Evolutionary conservation across 1,140 invertebrate genomes (phyloP), one percentile per base, ranked within the genome.

Genomic region (Euborellia annulipes): DNA sequence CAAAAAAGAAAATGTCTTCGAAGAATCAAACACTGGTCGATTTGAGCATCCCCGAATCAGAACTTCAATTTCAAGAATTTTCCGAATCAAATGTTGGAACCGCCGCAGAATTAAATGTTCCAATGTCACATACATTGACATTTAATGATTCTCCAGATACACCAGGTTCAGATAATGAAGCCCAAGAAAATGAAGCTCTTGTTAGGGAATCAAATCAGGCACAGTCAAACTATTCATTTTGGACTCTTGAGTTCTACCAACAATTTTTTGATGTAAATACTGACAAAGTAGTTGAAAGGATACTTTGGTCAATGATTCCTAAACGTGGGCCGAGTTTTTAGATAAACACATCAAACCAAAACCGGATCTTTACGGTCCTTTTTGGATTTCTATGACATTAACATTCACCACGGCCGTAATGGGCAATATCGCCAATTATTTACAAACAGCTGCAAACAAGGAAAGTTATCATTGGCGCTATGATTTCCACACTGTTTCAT

Each of bases 291-390:
- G 52, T 87, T 0, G 73, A 82, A 45, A 70, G 90, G 52, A 82
- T 96, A 23, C 68, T 80, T 36, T 81, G 82, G 45, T 92, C 90
- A 1, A 78, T 95, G 62, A 63, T 90, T 44, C 92, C 92, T 2
- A 74, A 76, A 62, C 58, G 71, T 56, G 58, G 56, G 2, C 62
- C 67, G 0, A 86, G 83, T 59, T 92, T 59, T 74, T 95, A 47
- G 71, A 87, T 58, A 70, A 82, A 34, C 74, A 83, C 46, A 89
- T 96, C 48, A 73, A 82, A 55, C 78, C 79, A 3, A 93, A 91
- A 65, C 92, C 93, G 6, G 93, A 98, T 67, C 63, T 97, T 0
- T 97, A 97, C 69, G 93, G 92, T 0, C 93, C 93, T n/a, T 88
- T 97, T 61, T 97, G 93, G 93, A 85, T 96, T 48, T 85, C 86